Evolutionary conservation across 2,113 vertebrate genomes (phyloP).

Genomic region (human): DNA sequence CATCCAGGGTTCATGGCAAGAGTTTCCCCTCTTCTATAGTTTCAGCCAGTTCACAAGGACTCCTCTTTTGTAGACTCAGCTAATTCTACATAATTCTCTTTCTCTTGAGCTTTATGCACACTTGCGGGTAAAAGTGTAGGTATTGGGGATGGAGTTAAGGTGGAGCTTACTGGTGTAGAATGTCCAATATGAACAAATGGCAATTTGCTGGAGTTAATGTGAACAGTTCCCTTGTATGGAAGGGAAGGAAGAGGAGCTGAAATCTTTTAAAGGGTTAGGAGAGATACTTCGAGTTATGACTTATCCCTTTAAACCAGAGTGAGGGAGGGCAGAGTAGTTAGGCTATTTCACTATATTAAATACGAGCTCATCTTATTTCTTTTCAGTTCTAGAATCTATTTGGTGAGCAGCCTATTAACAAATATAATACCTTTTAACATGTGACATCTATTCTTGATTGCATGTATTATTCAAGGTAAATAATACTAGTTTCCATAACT

Average conservation of each 20-base stretch:
- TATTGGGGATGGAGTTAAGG: background rate
- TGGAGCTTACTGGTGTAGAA: background rate
- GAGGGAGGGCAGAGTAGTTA: background rate
- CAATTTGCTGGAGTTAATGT: slow-evolving; percentile 7
- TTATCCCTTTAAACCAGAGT: background rate
- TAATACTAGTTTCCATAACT: background rate
- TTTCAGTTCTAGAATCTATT: slow-evolving; percentile 1
- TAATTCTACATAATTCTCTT: background rate
- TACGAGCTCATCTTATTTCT: background rate
- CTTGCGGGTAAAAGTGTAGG: background rate
- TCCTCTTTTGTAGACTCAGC: background rate
- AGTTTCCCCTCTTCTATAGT: background rate
- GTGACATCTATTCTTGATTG: background rate
- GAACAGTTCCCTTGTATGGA: background rate
- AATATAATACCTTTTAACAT: background rate
- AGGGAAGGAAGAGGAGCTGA: background rate
- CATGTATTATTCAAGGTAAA: slow-evolving; percentile 13
- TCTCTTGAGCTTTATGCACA: background rate
- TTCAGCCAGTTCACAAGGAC: background rate
- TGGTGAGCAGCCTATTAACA: slow-evolving; percentile 34
- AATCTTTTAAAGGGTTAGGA: background rate
- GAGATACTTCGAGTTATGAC: background rate
- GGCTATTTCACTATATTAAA: background rate
- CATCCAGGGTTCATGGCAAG: background rate
- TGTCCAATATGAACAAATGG: background rate